These are phyloP conservation scores for Homarus americanus DNA, from an alignment of 1,140 invertebrate genomes.

Conservation along the genomic window DNA sequence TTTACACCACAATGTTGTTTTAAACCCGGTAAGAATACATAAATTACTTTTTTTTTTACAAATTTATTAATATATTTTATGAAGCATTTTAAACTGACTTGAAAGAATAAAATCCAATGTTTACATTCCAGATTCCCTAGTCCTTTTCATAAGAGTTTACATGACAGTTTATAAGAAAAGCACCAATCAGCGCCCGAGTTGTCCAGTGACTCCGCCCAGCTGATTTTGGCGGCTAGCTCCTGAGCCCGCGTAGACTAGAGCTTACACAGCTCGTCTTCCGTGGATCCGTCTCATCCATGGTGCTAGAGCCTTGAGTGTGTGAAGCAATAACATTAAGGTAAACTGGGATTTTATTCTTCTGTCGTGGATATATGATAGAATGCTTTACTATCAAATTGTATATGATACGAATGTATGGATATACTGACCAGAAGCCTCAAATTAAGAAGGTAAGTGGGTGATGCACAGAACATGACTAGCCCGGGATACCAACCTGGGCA, in stretches of 20 bases:
- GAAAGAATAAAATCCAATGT: constrained; percentile 53
- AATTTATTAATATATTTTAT: not conserved
- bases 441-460: constrained; percentile 46
- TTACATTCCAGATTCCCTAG: constrained; percentile 41
- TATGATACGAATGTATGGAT: constrained; percentile 36
- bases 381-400: not conserved
- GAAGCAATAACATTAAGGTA: constrained; percentile 30
- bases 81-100: not conserved
- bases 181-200: constrained; percentile 42
- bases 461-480: constrained; percentile 46
- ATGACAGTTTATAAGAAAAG: not conserved
- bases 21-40: constrained; percentile 52
- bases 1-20: not conserved
- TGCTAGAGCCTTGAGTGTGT: constrained; percentile 30
- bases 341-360: constrained; percentile 34
- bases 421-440: constrained; percentile 6
- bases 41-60: not conserved
- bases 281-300: constrained; percentile 26
- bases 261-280: constrained; percentile 23
- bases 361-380: constrained; percentile 27
- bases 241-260: constrained; percentile 35
- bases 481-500: constrained; percentile 16
- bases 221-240: constrained; percentile 60
- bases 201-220: constrained; percentile 40
- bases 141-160: constrained; percentile 6